phyloP scores from a whole-genome alignment of 1,140 invertebrate genomes.

The Campoletis sonorensis region DNA sequence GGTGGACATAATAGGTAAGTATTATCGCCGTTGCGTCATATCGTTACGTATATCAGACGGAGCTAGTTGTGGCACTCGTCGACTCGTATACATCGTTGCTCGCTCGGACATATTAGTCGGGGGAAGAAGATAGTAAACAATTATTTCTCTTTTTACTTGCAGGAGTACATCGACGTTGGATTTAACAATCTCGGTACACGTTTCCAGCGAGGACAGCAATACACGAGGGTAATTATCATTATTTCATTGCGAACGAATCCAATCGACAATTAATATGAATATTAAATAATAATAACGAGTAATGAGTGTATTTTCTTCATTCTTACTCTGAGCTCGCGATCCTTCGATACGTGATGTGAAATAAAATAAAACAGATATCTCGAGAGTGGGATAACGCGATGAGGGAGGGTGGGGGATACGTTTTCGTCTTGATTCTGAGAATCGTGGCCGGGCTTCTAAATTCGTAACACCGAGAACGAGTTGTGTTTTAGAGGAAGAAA shows the following conservation, averaged over 20 bases:
- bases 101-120: background rate
- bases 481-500: background rate
- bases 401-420: background rate
- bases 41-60: conserved; percentile 9
- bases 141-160: background rate
- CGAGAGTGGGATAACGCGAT: background rate
- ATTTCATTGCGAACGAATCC: too few relatives aligned
- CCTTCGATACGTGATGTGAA: conserved; percentile 39
- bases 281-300: background rate
- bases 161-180: background rate
- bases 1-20: conserved; percentile 30
- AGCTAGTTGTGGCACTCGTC: background rate
- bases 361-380: background rate
- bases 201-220: background rate
- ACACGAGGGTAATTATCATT: background rate
- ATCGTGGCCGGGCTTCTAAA: conserved; percentile 42
- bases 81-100: background rate
- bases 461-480: conserved; percentile 34
- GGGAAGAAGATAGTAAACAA: background rate
- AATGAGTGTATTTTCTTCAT: too few relatives aligned
- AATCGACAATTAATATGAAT: background rate
- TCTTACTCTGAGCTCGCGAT: background rate
- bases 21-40: conserved; percentile 33
- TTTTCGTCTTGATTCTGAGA: conserved; percentile 36
- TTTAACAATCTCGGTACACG: background rate